Evolutionary conservation across 2,888 invertebrate species (phyloP).

Genomic region (Shargacucullia verbasci): DNA sequence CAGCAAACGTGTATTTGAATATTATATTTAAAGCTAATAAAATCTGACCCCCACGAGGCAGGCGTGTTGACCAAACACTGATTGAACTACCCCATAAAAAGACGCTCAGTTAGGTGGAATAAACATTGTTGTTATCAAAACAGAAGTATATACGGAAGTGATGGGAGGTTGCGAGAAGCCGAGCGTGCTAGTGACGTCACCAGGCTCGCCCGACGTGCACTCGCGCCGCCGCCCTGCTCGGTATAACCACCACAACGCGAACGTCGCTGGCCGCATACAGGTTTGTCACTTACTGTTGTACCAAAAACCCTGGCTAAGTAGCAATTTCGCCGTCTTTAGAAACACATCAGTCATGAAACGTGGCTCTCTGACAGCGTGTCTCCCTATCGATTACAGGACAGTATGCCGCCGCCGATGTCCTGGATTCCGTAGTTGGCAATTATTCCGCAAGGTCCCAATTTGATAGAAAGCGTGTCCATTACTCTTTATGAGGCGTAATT

Average conservation of each 20-base stretch:
- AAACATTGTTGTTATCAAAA: constrained; percentile 61
- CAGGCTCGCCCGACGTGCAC: constrained; percentile 96
- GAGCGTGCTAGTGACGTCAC: constrained; percentile 97
- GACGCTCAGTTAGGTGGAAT: no score
- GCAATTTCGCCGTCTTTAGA: no score
- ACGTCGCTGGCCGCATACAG: constrained; percentile 95
- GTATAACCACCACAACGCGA: constrained; percentile 88
- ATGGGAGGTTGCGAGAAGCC: constrained; percentile 93
- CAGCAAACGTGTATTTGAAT: no score
- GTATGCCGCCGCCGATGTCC: no score
- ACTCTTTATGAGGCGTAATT: constrained; percentile 34
- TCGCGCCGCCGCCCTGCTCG: constrained; percentile 85
- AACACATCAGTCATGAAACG: no score
- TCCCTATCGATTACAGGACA: no score
- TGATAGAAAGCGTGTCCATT: constrained; percentile 11
- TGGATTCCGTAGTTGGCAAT: no score
- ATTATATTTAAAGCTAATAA: no score
- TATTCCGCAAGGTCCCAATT: constrained; percentile 13
- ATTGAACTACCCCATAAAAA: no score
- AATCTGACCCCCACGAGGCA: background rate
- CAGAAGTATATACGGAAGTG: constrained; percentile 91
- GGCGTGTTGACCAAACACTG: no score
- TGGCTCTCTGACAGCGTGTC: no score
- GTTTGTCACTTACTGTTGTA: constrained; percentile 70
- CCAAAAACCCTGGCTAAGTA: background rate